Evolutionary conservation across 1,140 invertebrate species (phyloP), one percentile per base, ranked within the genome.

Genomic region (Stegodyphus dumicola): DNA sequence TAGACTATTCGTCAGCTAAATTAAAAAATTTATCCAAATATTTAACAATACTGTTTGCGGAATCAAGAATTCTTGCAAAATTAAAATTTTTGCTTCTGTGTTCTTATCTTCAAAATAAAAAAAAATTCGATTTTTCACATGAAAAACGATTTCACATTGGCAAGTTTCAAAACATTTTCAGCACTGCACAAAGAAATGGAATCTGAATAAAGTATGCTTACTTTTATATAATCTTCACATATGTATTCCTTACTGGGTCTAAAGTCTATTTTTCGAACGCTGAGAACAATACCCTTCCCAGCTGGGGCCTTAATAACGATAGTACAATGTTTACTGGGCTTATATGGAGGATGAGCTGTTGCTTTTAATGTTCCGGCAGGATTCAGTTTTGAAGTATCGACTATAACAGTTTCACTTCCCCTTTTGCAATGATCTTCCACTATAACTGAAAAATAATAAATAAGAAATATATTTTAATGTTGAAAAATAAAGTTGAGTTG

Each of bases 171-270:
- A 33, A 33, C 33, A 33, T 33, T 33, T 33, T 33, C 33, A 33
- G 3, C 33, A 33, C 1, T 33, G 33, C 33, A 33, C 1, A 3
- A 33, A 33, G 33, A 33, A 33, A 33, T 33, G 33, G 33, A 33
- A 33, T 33, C 33, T 33, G 33, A 33, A 33, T 33, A 33, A 33
- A 33, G 33, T 1, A 33, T 33, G 33, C 70, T 75, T 66, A 83
- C 80, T 75, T 67, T 53, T 75, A 83, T 51, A 5, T 83, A 83
- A 75, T 83, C 80, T 13, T 48, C n/a, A 7, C 80, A 83, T 60
- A 60, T 60, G 56, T 60, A 60, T 11, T 60, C 15, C 2, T 11
- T 15, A 60, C 56, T 15, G 1, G 56, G 52, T n/a, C 80, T 64
- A n/a, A 83, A 17, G 52, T 83, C 80, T 33, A 83, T 54, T 54